Evolutionary conservation across 2,797 vertebrate genomes (phyloP).

Genomic region (Tadarida brasiliensis): DNA sequence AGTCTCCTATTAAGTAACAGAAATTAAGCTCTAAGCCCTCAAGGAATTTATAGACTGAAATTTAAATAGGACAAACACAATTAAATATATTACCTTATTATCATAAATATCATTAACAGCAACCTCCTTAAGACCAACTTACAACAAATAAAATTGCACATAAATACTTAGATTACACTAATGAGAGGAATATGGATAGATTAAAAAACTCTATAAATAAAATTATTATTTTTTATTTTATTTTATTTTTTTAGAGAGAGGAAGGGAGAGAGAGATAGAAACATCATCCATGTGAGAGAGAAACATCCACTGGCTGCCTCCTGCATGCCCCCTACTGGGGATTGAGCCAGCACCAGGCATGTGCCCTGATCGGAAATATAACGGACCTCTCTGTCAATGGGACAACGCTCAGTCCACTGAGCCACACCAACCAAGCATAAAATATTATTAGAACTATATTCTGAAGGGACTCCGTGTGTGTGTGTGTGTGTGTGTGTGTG

Average conservation of each 20-base stretch:
- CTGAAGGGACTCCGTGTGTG: neutral
- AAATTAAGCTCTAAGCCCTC: neutral
- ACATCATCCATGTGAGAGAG: too few relatives aligned
- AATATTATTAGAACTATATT: slow-evolving; percentile 50
- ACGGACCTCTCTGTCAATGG: too few relatives aligned
- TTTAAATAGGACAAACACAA: slow-evolving; percentile 19
- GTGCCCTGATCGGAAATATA: too few relatives aligned
- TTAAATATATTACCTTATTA: neutral
- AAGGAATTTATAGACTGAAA: slow-evolving; percentile 1
- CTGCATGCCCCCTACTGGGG: too few relatives aligned
- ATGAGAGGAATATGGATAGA: neutral
- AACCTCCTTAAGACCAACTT: neutral
- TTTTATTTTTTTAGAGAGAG: too few relatives aligned
- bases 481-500: too few relatives aligned
- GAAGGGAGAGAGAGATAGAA: too few relatives aligned
- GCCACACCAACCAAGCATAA: neutral
- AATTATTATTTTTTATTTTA: too few relatives aligned
- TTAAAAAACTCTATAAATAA: neutral
- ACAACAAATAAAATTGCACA: slow-evolving; percentile 42
- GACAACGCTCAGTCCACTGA: too few relatives aligned
- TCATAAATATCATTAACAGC: neutral
- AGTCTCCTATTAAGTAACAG: neutral
- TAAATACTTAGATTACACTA: neutral
- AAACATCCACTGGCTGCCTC: too few relatives aligned
- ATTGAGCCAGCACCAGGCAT: too few relatives aligned